A percentile compares a stretch with the other conserved stretches of the same genome.
These are phyloP conservation scores for Thelaira solivaga DNA, from an alignment of 2,888 invertebrate genomes.

Conservation along the genomic window DNA sequence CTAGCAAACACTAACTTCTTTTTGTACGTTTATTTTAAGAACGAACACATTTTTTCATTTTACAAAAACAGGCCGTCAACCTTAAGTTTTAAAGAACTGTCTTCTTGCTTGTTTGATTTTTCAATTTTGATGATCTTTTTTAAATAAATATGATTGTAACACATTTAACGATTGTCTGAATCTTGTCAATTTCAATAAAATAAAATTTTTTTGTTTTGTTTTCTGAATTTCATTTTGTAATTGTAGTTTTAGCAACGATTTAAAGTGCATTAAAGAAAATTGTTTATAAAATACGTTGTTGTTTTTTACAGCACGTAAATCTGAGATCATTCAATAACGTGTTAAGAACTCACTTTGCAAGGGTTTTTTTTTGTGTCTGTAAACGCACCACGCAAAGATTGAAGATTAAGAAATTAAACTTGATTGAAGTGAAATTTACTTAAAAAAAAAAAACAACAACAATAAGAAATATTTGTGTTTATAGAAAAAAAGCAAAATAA, in stretches of 20 bases:
- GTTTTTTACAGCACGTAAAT: not conserved
- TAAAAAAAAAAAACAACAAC: no score
- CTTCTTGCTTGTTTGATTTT: not conserved
- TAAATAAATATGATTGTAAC: conserved; percentile 1
- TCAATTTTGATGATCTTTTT: conserved; percentile 1
- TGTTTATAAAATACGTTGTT: conserved; percentile 15
- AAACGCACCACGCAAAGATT: conserved; percentile 15
- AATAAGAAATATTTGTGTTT: no score
- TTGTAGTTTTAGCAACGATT: conserved; percentile 18
- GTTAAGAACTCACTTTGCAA: conserved; percentile 25
- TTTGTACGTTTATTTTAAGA: no score
- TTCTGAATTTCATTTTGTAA: not conserved
- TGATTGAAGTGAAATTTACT: conserved; percentile 4
- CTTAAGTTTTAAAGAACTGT: no score
- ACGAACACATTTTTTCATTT: no score
- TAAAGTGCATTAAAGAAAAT: conserved; percentile 42
- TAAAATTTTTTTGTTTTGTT: no score
- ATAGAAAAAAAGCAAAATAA: not conserved
- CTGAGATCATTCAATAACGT: conserved; percentile 34
- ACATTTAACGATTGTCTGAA: conserved; percentile 52
- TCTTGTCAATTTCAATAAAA: conserved; percentile 58
- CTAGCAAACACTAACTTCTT: no score
- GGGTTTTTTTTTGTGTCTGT: not conserved
- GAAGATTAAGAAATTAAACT: conserved; percentile 20
- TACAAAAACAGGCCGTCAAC: no score